phyloP scores from a whole-genome alignment of 2,888 invertebrate genomes.

The Cheiracanthium punctorium region DNA sequence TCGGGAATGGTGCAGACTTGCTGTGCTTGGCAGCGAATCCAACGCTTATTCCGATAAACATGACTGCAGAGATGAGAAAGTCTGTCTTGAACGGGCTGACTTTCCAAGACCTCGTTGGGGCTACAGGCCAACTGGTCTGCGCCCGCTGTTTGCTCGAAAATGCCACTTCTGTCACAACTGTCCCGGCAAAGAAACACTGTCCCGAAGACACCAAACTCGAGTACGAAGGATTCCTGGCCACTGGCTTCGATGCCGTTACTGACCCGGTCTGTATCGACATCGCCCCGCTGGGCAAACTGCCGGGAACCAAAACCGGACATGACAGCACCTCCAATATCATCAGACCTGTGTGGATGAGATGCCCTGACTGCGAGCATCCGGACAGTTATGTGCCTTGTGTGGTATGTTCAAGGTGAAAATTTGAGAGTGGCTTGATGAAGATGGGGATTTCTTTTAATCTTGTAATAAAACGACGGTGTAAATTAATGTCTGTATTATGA shows the following conservation, averaged over 20 bases:
- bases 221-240: constrained; percentile 25
- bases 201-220: constrained; percentile 25
- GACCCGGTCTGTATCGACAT: constrained; percentile 16
- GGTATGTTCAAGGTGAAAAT: constrained; percentile 42
- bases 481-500: no score
- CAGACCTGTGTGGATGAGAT: background rate
- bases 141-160: constrained; percentile 31
- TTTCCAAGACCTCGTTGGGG: background rate
- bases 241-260: background rate
- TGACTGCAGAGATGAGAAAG: background rate
- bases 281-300: background rate
- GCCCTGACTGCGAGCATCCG: constrained; percentile 20
- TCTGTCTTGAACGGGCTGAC: constrained; percentile 19
- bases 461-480: no score
- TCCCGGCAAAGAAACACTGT: constrained; percentile 20
- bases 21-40: constrained; percentile 7
- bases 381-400: constrained; percentile 28
- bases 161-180: constrained; percentile 19
- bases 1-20: constrained; percentile 31
- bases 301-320: background rate
- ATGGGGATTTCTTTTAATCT: no score
- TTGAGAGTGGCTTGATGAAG: no score
- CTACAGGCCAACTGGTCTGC: background rate
- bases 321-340: background rate
- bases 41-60: background rate